phyloP scores from a whole-genome alignment of 2,797 vertebrate genomes.

The Huso huso region DNA sequence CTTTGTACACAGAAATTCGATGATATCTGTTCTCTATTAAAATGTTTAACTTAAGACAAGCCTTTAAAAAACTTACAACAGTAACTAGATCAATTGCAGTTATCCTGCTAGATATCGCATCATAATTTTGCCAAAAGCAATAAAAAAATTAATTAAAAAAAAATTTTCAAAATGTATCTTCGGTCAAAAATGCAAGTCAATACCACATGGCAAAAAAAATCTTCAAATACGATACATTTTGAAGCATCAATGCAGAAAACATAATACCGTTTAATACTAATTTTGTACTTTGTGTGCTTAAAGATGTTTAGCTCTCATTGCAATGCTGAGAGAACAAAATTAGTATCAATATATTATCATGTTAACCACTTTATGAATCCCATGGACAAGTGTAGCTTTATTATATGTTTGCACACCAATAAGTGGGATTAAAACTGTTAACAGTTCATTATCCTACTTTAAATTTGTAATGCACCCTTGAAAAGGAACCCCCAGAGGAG shows the following conservation, averaged over 20 bases:
- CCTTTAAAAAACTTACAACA: slow-evolving; percentile 72
- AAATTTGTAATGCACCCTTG: slow-evolving; percentile 17
- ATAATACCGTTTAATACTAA: slow-evolving; percentile 76
- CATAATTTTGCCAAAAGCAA: slow-evolving; percentile 63
- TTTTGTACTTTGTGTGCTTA: slow-evolving; percentile 65
- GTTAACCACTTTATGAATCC: slow-evolving; percentile 71
- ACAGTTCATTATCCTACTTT: slow-evolving; percentile 22
- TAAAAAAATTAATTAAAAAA: slow-evolving; percentile 32
- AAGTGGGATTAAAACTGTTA: slow-evolving; percentile 32
- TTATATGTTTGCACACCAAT: slow-evolving; percentile 22
- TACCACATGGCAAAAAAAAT: slow-evolving; percentile 53
- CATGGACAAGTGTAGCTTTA: slow-evolving; percentile 72
- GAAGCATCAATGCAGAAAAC: slow-evolving; percentile 85
- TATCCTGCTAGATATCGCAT: slow-evolving; percentile 75
- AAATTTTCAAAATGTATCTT: slow-evolving; percentile 91
- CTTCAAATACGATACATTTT: slow-evolving; percentile 82
- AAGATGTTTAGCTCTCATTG: slow-evolving; percentile 51
- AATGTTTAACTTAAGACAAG: slow-evolving; percentile 84
- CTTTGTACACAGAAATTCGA: slow-evolving; percentile 92
- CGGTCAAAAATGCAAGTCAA: slow-evolving; percentile 57
- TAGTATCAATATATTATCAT: slow-evolving; percentile 72
- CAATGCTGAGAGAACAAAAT: slow-evolving; percentile 74
- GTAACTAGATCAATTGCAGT: slow-evolving; percentile 59
- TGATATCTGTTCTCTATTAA: slow-evolving; percentile 99
- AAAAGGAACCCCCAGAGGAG: slow-evolving; percentile 1